Evolutionary conservation across 1,140 invertebrate species (phyloP).

Genomic region (Drosophila funebris): DNA sequence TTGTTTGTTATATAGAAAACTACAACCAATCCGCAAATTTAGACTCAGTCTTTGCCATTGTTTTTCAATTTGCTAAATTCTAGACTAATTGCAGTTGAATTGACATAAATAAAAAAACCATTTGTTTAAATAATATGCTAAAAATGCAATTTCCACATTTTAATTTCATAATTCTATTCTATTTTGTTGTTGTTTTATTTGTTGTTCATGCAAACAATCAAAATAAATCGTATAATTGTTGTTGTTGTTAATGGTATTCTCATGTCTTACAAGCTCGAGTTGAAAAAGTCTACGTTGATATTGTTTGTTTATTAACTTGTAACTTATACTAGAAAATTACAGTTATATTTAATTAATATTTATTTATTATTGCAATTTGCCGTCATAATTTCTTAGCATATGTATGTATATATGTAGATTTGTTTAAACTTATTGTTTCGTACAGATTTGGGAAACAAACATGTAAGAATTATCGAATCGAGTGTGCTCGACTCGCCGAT

Average conservation of each 20-base stretch:
- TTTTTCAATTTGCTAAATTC: conserved; percentile 20
- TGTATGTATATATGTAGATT: conserved; percentile 41
- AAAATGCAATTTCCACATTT: conserved; percentile 9
- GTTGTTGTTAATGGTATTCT: conserved; percentile 7
- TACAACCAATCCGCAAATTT: conserved; percentile 28
- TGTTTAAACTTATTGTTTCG: conserved; percentile 48
- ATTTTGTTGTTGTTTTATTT: conserved; percentile 11
- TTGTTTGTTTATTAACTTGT: conserved; percentile 18
- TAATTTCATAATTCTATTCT: conserved; percentile 7
- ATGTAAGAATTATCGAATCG: conserved; percentile 6
- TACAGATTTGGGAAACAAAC: conserved; percentile 37
- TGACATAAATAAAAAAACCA: conserved; percentile 7
- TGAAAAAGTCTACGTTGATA: conserved; percentile 42
- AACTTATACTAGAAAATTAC: conserved; percentile 44
- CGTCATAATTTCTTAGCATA: conserved; percentile 35
- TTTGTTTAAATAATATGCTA: background rate
- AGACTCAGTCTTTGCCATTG: conserved; percentile 44
- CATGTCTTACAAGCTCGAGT: conserved; percentile 59
- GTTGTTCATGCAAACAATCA: no score
- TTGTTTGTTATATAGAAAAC: conserved; percentile 1
- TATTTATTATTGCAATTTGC: conserved; percentile 65
- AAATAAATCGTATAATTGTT: conserved; percentile 21
- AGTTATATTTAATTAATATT: conserved; percentile 39
- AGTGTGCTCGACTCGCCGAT: conserved; percentile 3
- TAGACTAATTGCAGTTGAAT: conserved; percentile 27